Evolutionary conservation across 2,888 invertebrate species (phyloP).

Genomic region (Epinotia brunnichana): DNA sequence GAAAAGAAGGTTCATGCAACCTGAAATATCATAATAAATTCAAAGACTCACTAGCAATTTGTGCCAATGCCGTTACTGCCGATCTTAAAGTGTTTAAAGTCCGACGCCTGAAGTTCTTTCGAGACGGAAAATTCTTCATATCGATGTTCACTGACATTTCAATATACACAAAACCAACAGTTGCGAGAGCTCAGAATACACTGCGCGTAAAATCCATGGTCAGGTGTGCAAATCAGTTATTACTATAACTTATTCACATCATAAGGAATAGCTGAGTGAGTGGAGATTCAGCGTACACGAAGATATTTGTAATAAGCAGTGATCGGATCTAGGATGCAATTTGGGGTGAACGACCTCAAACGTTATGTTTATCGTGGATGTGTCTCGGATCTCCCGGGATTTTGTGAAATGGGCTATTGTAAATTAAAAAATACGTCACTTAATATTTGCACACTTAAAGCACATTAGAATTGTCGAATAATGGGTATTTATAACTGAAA

Average conservation of each 20-base stretch:
- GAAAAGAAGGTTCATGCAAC: too few relatives aligned
- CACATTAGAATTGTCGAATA: too few relatives aligned
- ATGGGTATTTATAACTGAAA: too few relatives aligned
- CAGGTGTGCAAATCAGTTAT: slow-evolving; percentile 64
- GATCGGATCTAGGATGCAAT: too few relatives aligned
- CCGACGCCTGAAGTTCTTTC: slow-evolving; percentile 77
- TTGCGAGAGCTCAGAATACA: slow-evolving; percentile 71
- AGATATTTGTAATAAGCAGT: background rate
- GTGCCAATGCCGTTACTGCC: slow-evolving; percentile 76
- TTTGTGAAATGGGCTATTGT: too few relatives aligned
- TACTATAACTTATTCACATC: slow-evolving; percentile 52
- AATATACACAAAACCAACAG: slow-evolving; percentile 62
- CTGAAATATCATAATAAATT: too few relatives aligned
- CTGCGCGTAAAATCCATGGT: slow-evolving; percentile 76
- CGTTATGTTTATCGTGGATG: too few relatives aligned
- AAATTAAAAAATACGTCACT: too few relatives aligned
- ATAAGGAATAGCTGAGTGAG: slow-evolving; percentile 61
- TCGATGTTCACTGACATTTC: slow-evolving; percentile 76
- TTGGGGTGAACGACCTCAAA: too few relatives aligned
- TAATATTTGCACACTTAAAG: too few relatives aligned
- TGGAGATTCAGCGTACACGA: slow-evolving; percentile 54
- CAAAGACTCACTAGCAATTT: slow-evolving; percentile 76
- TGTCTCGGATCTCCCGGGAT: too few relatives aligned
- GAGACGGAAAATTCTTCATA: slow-evolving; percentile 75
- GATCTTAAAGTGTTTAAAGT: slow-evolving; percentile 77